Evolutionary conservation across 2,113 vertebrate species (phyloP), one percentile per base, ranked within the genome.

Genomic region (Atlantisia rogersi): DNA sequence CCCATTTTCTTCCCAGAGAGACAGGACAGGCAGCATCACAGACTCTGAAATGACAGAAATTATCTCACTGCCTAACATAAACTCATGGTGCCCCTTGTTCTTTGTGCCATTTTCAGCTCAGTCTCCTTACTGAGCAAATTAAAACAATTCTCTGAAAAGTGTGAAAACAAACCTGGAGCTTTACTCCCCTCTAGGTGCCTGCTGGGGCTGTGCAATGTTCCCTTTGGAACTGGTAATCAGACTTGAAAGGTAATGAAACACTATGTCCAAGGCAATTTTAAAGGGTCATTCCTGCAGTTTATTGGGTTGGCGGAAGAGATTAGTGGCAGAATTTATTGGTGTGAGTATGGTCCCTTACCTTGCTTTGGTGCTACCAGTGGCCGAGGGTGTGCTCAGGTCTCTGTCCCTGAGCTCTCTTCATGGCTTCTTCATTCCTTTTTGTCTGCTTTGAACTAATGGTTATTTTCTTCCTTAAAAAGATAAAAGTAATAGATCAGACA

Each of bases 41-140:
- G 65, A 5, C 7, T 8, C 14, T 46, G 52, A 40, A 55, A 74
- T 46, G 32, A 8, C n/a, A 65, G 26, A 11, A 82, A 11, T 48
- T 75, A 9, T 11, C 74, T 67, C 52, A 15, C 12, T 74, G 25
- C 29, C 25, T 59, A 32, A 16, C 53, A 12, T 4, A 42, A 48
- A 46, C 42, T 46, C 0, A 0, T 58, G 82, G 60, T 1, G 2
- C 17, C 11, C 29, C 46, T 84, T 0, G 0, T 48, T 73, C 52
- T 28, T 59, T 0, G 1, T 52, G 28, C 53, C n/a, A 1, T 73
- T 79, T 94, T 37, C 64, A 52, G 18, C 46, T 59, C 2, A 0
- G 15, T 15, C 25, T 90, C 31, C 21, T 75, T 55, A 10, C 0
- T 1, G 20, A 64, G 11, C 3, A 16, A 52, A 48, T 76, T n/a